Evolutionary conservation across 2,113 vertebrate species (phyloP).

Genomic region (Solenodon paradoxus): DNA sequence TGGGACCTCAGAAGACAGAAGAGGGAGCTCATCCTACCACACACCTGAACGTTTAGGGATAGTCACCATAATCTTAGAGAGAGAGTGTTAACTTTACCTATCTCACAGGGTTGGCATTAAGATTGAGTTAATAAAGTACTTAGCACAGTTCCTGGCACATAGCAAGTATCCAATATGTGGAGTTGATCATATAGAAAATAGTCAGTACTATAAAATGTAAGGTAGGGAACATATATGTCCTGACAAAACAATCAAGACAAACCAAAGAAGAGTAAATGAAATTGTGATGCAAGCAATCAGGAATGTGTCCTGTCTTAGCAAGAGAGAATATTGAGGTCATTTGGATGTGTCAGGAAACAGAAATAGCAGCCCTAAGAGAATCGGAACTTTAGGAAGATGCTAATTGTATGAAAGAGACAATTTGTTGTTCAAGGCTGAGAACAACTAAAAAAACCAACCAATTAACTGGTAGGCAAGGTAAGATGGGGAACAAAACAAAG

Average conservation of each 20-base stretch:
- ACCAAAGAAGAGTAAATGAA: not conserved
- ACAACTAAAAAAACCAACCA: not conserved
- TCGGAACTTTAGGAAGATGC: not conserved
- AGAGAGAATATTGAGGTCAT: not conserved
- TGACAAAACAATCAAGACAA: not conserved
- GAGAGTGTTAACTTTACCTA: not conserved
- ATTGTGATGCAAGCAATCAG: not conserved
- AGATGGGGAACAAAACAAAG: not conserved
- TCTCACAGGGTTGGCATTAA: not conserved
- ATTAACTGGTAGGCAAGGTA: not conserved
- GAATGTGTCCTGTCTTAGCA: not conserved
- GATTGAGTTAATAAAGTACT: not conserved
- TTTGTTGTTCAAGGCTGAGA: not conserved
- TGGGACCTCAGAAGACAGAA: not conserved
- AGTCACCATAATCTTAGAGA: not conserved
- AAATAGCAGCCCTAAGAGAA: not conserved
- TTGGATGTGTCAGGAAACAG: not conserved
- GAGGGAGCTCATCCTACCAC: not conserved
- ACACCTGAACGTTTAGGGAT: not conserved
- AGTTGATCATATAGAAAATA: not conserved
- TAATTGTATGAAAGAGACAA: not conserved
- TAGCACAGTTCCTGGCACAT: not conserved
- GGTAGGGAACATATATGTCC: not conserved
- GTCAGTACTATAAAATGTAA: not conserved
- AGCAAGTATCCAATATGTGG: not conserved